Evolutionary conservation across 2,888 invertebrate genomes (phyloP).

Genomic region (Synanthedon vespiformis): DNA sequence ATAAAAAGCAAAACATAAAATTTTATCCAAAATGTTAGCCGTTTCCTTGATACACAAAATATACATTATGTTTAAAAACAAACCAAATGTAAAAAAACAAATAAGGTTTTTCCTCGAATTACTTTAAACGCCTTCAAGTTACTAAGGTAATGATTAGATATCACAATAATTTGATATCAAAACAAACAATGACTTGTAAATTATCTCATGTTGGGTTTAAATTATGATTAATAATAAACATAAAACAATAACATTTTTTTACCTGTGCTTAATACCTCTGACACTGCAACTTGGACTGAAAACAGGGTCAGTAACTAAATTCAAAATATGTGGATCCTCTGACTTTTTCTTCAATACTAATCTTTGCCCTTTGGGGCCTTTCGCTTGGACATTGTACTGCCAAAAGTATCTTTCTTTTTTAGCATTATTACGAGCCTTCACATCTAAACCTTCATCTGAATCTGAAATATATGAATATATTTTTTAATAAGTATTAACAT

Average conservation of each 20-base stretch:
- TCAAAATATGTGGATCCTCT: constrained; percentile 92
- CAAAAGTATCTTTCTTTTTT: constrained; percentile 93
- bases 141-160: too few relatives aligned
- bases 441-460: constrained; percentile 72
- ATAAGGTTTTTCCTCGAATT: too few relatives aligned
- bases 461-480: constrained; percentile 43
- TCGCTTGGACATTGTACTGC: constrained; percentile 99
- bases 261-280: constrained; percentile 90
- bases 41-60: too few relatives aligned
- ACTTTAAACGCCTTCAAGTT: too few relatives aligned
- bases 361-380: constrained; percentile 96
- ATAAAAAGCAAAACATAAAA: too few relatives aligned
- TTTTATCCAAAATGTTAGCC: too few relatives aligned
- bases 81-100: too few relatives aligned
- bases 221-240: constrained; percentile 4
- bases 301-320: constrained; percentile 94
- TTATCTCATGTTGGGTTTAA: not conserved
- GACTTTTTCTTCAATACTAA: constrained; percentile 85
- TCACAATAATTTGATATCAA: too few relatives aligned
- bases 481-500: constrained; percentile 2
- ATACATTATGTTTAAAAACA: too few relatives aligned
- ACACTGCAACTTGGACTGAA: constrained; percentile 93
- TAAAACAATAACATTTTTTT: constrained; percentile 3
- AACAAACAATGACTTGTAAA: too few relatives aligned
- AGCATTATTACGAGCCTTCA: constrained; percentile 42